Percentiles rank a stretch among this genome's conserved stretches.
phyloP scores from a whole-genome alignment of 1,140 invertebrate species.

The Drosophila oshimai region DNA sequence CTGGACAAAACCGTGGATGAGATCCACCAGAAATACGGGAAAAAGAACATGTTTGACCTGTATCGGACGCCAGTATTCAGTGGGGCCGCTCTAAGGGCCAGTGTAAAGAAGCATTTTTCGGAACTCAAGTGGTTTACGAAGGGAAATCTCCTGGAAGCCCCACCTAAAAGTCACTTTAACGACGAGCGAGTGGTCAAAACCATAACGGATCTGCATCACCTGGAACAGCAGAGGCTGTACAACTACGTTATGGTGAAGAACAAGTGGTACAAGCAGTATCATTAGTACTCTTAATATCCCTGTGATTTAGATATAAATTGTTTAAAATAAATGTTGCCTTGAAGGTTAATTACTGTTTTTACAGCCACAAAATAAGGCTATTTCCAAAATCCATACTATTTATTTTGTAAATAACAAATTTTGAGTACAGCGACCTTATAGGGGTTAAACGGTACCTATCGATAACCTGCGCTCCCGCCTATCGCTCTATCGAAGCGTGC shows the following conservation, averaged over 20 bases:
- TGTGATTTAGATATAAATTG: conserved; percentile 3
- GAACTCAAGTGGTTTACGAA: conserved; percentile 49
- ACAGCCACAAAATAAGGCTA: too few relatives aligned
- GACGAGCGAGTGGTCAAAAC: conserved; percentile 43
- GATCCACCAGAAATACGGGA: conserved; percentile 59
- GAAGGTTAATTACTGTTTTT: not conserved
- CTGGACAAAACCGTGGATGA: conserved; percentile 48
- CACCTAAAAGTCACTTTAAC: conserved; percentile 53
- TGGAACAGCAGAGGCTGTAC: conserved; percentile 42
- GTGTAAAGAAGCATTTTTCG: conserved; percentile 52
- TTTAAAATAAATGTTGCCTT: not conserved
- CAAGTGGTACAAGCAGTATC: not conserved
- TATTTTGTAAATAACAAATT: not conserved
- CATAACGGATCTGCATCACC: conserved; percentile 34
- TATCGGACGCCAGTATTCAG: conserved; percentile 57
- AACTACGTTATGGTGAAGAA: conserved; percentile 47
- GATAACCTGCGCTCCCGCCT: not conserved
- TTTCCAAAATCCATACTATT: too few relatives aligned
- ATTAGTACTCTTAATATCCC: not conserved
- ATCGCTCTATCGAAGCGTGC: conserved; percentile 8
- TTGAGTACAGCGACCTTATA: not conserved
- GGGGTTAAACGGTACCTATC: conserved; percentile 10
- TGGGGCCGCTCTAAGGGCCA: conserved; percentile 29
- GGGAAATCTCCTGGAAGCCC: conserved; percentile 51
- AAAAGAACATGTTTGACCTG: conserved; percentile 61